A percentile compares a stretch with the other conserved stretches of the same genome.
Conservation (phyloP, 2,113 vertebrate genomes). For the Crocuta crocuta region DNA sequence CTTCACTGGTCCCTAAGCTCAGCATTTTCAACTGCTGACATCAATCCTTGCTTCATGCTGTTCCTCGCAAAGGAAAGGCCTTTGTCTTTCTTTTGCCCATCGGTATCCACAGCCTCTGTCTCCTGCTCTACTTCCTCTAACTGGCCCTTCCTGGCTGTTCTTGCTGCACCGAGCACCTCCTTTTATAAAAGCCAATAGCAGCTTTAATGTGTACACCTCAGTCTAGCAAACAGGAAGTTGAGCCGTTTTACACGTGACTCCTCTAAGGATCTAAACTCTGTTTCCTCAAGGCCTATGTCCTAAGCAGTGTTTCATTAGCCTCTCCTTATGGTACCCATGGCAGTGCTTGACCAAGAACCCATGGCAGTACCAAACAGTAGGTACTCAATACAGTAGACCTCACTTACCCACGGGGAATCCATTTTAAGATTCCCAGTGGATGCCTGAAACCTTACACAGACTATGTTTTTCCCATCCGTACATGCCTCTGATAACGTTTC, state of each 20-base stretch:
- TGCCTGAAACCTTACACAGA: neutral
- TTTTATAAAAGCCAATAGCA: neutral
- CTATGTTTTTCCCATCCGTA: neutral
- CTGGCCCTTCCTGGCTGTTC: constrained; percentile 47
- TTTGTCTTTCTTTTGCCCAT: constrained; percentile 34
- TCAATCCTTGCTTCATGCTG: constrained; percentile 1
- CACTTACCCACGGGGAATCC: neutral
- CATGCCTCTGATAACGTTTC: neutral
- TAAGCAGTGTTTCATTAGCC: neutral
- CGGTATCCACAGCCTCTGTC: neutral
- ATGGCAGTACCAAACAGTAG: neutral
- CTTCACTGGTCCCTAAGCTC: neutral
- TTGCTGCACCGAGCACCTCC: neutral
- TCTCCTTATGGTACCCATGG: neutral
- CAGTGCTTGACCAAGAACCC: neutral
- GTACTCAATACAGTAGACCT: neutral
- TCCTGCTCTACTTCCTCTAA: constrained; percentile 32
- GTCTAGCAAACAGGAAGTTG: neutral
- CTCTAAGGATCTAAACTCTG: neutral
- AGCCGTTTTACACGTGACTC: constrained; percentile 27
- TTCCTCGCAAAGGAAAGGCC: constrained; percentile 8
- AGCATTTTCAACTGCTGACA: neutral
- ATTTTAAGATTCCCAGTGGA: neutral
- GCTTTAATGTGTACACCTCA: neutral
- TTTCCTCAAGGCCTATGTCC: constrained; percentile 12